Evolutionary conservation across 2,113 vertebrate species (phyloP).

Genomic region (Phasianus colchicus): DNA sequence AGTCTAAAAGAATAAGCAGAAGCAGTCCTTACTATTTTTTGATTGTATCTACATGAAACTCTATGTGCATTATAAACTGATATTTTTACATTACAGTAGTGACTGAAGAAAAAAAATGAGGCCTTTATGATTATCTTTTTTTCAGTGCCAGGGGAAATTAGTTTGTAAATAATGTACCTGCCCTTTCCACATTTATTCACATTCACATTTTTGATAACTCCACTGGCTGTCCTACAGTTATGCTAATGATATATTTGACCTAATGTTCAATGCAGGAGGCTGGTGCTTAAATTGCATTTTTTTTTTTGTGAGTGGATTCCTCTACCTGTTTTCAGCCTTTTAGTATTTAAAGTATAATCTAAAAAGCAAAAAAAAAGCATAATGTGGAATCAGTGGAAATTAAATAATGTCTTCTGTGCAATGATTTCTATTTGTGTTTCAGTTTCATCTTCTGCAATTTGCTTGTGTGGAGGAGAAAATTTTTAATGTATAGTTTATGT

Average conservation of each 20-base stretch:
- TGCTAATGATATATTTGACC: background rate
- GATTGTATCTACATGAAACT: background rate
- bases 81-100: background rate
- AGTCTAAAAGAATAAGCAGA: background rate
- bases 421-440: background rate
- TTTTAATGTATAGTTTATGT: background rate
- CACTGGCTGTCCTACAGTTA: conserved; percentile 22
- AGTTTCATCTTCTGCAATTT: background rate
- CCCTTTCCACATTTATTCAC: background rate
- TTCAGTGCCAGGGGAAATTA: background rate
- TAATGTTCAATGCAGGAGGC: background rate
- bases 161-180: conserved; percentile 30
- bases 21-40: background rate
- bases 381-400: background rate
- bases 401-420: background rate
- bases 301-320: background rate
- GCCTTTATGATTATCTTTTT: background rate
- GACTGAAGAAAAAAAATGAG: conserved; percentile 14
- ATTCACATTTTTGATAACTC: background rate
- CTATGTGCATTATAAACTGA: background rate
- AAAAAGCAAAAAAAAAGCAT: background rate
- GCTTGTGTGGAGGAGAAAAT: background rate
- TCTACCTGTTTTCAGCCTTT: background rate
- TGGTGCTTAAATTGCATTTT: background rate
- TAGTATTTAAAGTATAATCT: background rate